Conservation (phyloP, 2,113 vertebrate genomes). For the Apteryx mantelli region DNA sequence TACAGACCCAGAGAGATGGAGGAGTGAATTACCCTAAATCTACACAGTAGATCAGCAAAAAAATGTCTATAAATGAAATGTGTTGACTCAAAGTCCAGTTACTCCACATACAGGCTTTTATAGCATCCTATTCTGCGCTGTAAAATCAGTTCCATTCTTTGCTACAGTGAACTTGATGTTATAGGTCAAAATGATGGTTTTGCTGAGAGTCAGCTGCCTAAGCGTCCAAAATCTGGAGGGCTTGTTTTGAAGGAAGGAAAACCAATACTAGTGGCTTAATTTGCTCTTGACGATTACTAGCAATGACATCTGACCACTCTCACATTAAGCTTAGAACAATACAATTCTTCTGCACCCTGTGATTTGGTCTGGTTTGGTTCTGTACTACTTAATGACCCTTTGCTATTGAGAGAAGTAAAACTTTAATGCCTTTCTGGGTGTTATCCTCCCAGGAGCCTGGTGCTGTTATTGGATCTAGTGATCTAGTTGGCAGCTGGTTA, state of each 20-base stretch:
- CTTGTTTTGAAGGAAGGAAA: neutral
- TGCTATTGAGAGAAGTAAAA: neutral
- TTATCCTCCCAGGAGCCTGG: neutral
- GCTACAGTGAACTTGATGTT: neutral
- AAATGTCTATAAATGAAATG: neutral
- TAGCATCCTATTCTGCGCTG: neutral
- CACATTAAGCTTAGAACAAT: neutral
- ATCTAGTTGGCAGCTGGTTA: neutral
- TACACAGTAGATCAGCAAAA: neutral
- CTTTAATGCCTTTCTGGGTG: neutral
- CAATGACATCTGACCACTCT: neutral
- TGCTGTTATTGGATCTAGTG: neutral
- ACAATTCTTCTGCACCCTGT: fast-evolving
- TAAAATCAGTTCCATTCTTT: neutral
- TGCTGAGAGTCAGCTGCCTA: neutral
- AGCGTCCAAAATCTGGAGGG: neutral
- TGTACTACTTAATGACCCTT: neutral
- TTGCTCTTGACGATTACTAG: neutral
- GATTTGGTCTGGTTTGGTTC: neutral
- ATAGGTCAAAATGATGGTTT: neutral
- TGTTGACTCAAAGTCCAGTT: neutral
- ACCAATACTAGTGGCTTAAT: neutral
- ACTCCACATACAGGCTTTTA: neutral
- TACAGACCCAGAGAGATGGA: neutral
- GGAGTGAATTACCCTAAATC: neutral